Evolutionary conservation across 2,113 vertebrate genomes (phyloP).

Genomic region (Paradoxurus hermaphroditus): DNA sequence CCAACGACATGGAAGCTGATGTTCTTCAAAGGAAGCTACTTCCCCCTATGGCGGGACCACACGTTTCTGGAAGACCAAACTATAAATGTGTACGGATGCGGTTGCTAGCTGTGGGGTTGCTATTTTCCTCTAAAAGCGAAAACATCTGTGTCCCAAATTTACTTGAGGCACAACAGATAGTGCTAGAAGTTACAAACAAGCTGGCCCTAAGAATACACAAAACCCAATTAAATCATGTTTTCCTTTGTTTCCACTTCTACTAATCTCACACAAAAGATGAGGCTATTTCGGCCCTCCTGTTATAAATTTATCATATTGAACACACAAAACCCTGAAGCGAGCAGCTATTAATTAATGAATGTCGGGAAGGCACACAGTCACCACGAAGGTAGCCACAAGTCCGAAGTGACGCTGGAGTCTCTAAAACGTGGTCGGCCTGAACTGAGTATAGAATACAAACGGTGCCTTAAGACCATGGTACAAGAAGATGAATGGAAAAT

Average conservation of each 20-base stretch:
- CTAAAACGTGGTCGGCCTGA: not conserved
- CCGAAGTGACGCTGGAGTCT: not conserved
- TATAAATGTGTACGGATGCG: not conserved
- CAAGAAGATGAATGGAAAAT: not conserved
- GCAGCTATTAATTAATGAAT: not conserved
- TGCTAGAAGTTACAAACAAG: not conserved
- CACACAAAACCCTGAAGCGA: not conserved
- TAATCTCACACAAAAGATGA: not conserved
- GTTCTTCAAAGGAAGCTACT: not conserved
- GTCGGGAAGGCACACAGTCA: not conserved
- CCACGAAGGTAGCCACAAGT: not conserved
- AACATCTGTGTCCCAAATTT: not conserved
- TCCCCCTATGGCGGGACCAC: not conserved
- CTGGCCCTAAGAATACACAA: not conserved
- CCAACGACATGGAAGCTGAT: not conserved
- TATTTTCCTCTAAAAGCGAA: not conserved
- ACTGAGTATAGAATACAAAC: not conserved
- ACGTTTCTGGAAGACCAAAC: not conserved
- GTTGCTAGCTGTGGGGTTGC: not conserved
- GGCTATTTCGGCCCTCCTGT: not conserved
- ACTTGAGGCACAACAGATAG: not conserved
- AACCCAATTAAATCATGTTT: not conserved
- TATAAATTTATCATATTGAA: not conserved
- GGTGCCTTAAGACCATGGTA: not conserved
- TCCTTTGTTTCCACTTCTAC: not conserved